Evolutionary conservation across 2,797 vertebrate species (phyloP).

Genomic region (Malurus leucopterus): DNA sequence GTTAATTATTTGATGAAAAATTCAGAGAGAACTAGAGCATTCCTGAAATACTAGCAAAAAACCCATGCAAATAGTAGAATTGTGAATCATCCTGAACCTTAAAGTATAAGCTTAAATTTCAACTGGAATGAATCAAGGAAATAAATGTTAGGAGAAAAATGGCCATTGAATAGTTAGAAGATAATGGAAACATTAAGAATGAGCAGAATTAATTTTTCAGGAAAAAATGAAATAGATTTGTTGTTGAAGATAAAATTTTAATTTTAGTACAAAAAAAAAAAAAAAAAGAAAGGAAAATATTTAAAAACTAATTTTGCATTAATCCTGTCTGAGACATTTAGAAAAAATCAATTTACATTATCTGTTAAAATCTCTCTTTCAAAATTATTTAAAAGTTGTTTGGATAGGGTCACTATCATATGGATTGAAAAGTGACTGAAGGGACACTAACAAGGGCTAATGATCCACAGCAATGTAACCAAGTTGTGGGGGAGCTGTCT

Average conservation of each 20-base stretch:
- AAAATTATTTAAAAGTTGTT: conserved; percentile 5
- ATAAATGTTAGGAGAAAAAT: background rate
- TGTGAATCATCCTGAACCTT: background rate
- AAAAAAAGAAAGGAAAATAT: background rate
- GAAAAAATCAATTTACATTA: background rate
- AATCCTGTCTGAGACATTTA: background rate
- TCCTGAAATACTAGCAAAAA: background rate
- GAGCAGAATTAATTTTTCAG: background rate
- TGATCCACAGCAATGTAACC: background rate
- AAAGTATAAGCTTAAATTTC: background rate
- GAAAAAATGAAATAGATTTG: background rate
- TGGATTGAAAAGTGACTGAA: conserved; percentile 11
- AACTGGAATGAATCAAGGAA: background rate
- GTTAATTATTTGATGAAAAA: background rate
- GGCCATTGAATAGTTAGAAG: background rate
- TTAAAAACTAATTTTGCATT: background rate
- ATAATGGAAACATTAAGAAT: background rate
- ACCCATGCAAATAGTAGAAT: background rate
- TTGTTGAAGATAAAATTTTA: background rate
- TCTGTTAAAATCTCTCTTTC: background rate
- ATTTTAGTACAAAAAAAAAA: background rate
- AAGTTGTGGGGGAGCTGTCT: background rate
- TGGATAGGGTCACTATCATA: background rate
- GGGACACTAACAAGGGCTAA: background rate
- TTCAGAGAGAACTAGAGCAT: background rate